Evolutionary conservation across 2,797 vertebrate genomes (phyloP).

Genomic region (Megalops cyprinoides): DNA sequence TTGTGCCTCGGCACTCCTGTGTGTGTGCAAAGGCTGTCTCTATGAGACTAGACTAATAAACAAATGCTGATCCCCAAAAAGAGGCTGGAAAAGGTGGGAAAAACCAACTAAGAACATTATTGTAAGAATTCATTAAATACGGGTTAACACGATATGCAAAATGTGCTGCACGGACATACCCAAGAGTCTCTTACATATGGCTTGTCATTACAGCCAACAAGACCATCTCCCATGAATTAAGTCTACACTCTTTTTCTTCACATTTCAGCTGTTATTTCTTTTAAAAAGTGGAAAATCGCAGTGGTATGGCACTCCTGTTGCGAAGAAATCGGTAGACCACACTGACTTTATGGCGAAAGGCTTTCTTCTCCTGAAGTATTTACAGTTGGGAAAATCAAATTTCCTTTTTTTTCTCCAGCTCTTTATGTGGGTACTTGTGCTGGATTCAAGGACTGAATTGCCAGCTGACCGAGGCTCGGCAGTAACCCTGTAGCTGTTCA

Average conservation of each 20-base stretch:
- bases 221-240: too few relatives aligned
- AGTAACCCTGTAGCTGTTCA: too few relatives aligned
- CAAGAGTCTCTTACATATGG: not conserved
- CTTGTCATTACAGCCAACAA: not conserved
- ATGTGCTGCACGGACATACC: not conserved
- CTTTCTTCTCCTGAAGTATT: slow-evolving; percentile 58
- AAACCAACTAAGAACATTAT: too few relatives aligned
- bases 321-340: slow-evolving; percentile 63
- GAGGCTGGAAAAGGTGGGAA: too few relatives aligned
- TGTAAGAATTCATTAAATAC: too few relatives aligned
- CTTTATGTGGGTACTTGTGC: slow-evolving; percentile 69
- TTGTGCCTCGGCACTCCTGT: too few relatives aligned
- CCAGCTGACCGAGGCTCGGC: not conserved
- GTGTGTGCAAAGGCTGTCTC: too few relatives aligned
- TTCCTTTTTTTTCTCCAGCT: slow-evolving; percentile 54
- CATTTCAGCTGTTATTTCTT: too few relatives aligned
- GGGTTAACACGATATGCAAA: not conserved
- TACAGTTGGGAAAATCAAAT: slow-evolving; percentile 57
- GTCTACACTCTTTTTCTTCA: too few relatives aligned
- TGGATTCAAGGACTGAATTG: slow-evolving; percentile 41
- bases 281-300: slow-evolving; percentile 54
- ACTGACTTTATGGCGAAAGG: slow-evolving; percentile 61
- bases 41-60: too few relatives aligned
- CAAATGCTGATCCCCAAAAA: too few relatives aligned
- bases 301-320: slow-evolving; percentile 51